Conservation (phyloP, 1,140 invertebrate genomes). For the Tribolium madens region DNA sequence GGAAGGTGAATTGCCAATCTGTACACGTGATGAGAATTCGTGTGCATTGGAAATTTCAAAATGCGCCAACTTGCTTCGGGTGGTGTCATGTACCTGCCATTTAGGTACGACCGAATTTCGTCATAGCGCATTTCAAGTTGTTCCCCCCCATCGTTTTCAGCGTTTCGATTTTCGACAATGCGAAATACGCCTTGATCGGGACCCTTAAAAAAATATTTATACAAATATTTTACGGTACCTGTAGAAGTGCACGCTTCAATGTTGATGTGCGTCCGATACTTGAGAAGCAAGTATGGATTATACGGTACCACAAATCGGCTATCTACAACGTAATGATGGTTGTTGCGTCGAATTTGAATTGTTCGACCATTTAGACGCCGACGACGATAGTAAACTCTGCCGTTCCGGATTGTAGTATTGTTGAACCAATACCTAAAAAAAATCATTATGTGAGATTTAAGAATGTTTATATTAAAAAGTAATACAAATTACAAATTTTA, state of each 20-base stretch:
- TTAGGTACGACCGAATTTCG: neutral
- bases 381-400: too few relatives aligned
- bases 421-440: too few relatives aligned
- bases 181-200: neutral
- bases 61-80: neutral
- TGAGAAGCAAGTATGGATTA: neutral
- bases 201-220: constrained; percentile 1
- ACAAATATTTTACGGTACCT: neutral
- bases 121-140: neutral
- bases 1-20: neutral
- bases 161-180: neutral
- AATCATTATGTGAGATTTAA: too few relatives aligned
- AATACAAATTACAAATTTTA: too few relatives aligned
- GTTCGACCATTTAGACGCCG: neutral
- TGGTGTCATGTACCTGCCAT: neutral
- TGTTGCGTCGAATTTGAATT: neutral
- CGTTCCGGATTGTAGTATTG: too few relatives aligned
- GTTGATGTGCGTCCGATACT: neutral
- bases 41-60: neutral
- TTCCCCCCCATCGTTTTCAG: neutral
- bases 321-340: neutral
- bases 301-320: neutral
- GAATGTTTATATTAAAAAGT: too few relatives aligned
- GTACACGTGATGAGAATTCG: neutral
- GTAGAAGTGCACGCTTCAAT: neutral